Evolutionary conservation across 2,797 vertebrate species (phyloP).

Genomic region (Ispidina picta): DNA sequence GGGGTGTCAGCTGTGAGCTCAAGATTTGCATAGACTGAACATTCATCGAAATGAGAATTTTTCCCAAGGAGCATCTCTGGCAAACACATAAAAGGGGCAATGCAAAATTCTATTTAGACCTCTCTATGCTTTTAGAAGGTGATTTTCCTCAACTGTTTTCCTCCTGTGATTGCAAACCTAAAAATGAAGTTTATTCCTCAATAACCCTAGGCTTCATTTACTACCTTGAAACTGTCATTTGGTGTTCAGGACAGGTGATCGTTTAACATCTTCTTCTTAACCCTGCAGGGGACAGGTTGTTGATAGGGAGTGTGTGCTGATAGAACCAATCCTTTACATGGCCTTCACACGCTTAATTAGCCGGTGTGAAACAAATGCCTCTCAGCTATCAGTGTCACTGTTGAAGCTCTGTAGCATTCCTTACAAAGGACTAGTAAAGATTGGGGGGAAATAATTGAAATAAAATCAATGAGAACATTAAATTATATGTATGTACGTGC

Average conservation of each 20-base stretch:
- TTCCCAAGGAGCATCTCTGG: constrained; percentile 36
- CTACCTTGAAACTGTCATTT: constrained; percentile 22
- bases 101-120: background rate
- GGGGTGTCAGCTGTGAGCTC: constrained; percentile 47
- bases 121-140: background rate
- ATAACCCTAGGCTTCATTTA: background rate
- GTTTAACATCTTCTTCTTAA: background rate
- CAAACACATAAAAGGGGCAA: background rate
- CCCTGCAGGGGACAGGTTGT: constrained; percentile 39
- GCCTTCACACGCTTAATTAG: constrained; percentile 38
- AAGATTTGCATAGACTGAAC: constrained; percentile 52
- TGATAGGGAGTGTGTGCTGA: constrained; percentile 18
- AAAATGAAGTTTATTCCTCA: background rate
- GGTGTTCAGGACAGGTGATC: constrained; percentile 38
- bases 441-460: background rate
- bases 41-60: constrained; percentile 24
- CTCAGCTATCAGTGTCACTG: background rate
- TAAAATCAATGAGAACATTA: background rate
- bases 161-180: background rate
- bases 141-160: background rate
- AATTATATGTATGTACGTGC: background rate
- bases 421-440: background rate
- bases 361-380: background rate
- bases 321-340: constrained; percentile 4
- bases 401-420: background rate